Conservation (phyloP, 1,140 invertebrate species). For the Trachymyrmex septentrionalis region DNA sequence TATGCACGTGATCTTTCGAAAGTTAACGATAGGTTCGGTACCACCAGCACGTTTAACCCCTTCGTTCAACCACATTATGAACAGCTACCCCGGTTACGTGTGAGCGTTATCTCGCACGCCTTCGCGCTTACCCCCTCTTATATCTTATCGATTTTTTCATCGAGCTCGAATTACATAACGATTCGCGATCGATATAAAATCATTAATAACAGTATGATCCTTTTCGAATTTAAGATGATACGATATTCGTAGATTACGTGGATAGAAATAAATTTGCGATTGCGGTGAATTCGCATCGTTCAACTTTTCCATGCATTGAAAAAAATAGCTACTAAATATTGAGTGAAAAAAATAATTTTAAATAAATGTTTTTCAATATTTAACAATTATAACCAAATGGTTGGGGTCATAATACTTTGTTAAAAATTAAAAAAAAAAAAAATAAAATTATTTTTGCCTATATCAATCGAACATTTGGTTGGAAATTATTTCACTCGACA, state of each 20-base stretch:
- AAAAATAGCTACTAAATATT: no score
- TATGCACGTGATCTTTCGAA: conserved; percentile 80
- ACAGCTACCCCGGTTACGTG: conserved; percentile 66
- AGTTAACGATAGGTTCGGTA: conserved; percentile 82
- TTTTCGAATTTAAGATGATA: background rate
- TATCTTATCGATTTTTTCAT: conserved; percentile 40
- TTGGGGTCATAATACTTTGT: no score
- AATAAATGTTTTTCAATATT: no score
- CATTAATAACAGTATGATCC: background rate
- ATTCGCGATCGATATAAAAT: conserved; percentile 6
- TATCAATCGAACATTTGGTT: background rate
- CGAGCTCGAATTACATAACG: background rate
- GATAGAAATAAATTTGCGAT: background rate
- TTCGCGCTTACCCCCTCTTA: conserved; percentile 6
- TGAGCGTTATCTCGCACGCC: conserved; percentile 50
- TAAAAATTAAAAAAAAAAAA: no score
- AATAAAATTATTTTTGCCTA: background rate
- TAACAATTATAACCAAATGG: no score
- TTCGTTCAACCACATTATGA: conserved; percentile 64
- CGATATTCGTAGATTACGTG: background rate
- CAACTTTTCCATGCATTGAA: no score
- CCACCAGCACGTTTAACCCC: conserved; percentile 60
- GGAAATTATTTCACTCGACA: no score
- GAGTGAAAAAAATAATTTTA: no score
- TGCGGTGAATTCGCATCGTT: background rate